These are phyloP conservation scores for Orthosia cruda DNA, from an alignment of 2,888 invertebrate species.

Conservation along the genomic window DNA sequence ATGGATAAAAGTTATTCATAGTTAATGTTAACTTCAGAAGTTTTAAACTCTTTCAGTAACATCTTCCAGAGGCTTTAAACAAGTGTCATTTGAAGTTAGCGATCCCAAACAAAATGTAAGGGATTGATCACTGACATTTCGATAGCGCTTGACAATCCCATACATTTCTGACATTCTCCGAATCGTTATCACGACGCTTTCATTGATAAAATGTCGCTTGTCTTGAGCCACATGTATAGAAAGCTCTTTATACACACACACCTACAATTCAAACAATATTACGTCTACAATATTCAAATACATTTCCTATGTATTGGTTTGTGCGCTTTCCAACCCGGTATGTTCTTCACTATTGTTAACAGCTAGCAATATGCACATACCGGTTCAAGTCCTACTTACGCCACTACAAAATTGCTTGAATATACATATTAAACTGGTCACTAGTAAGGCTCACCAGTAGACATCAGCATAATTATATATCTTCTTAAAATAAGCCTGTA, in stretches of 20 bases:
- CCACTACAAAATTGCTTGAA: conserved; percentile 26
- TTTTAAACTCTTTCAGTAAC: no score
- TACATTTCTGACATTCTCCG: no score
- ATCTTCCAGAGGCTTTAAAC: no score
- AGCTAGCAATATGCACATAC: conserved; percentile 8
- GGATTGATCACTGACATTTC: no score
- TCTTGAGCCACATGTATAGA: not conserved
- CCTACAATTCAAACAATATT: not conserved
- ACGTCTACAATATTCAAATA: not conserved
- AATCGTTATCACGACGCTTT: no score
- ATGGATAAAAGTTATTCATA: no score
- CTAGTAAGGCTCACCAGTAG: conserved; percentile 10
- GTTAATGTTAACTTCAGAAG: no score
- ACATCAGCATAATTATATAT: conserved; percentile 51
- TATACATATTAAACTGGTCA: conserved; percentile 51
- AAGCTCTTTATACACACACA: not conserved
- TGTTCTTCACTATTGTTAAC: conserved; percentile 41
- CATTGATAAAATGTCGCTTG: no score
- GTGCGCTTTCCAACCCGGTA: conserved; percentile 13
- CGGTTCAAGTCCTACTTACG: conserved; percentile 49
- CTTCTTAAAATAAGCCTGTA: conserved; percentile 36
- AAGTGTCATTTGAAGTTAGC: no score
- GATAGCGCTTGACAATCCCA: no score
- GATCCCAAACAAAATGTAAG: no score
- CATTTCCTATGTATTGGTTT: conserved; percentile 6